These are phyloP conservation scores for Patella ulyssiponensis DNA, from an alignment of 2,888 invertebrate species.

Conservation along the genomic window DNA sequence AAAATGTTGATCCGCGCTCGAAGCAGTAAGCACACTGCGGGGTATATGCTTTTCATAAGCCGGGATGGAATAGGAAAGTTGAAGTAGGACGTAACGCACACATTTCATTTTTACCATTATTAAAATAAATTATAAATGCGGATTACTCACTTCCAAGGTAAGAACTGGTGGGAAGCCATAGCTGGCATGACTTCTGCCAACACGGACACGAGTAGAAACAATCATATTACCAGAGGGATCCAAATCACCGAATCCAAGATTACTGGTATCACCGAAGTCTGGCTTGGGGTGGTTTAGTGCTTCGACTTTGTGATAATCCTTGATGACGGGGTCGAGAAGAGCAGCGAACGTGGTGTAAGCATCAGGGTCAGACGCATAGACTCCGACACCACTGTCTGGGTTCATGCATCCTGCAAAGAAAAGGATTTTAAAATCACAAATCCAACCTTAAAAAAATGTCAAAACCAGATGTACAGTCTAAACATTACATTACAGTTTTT, in stretches of 20 bases:
- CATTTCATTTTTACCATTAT: no score
- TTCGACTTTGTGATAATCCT: conserved; percentile 53
- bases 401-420: conserved; percentile 41
- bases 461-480: no score
- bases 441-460: no score
- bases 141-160: conserved; percentile 73
- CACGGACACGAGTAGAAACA: conserved; percentile 72
- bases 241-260: conserved; percentile 84
- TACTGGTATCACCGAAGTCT: conserved; percentile 87
- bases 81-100: not conserved
- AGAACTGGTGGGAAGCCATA: conserved; percentile 80
- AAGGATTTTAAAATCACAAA: no score
- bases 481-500: no score
- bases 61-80: not conserved
- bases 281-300: conserved; percentile 86
- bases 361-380: conserved; percentile 97
- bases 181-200: conserved; percentile 62
- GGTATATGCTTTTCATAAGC: not conserved
- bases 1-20: not conserved
- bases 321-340: conserved; percentile 96
- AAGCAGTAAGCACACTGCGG: not conserved
- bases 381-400: conserved; percentile 75
- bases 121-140: no score
- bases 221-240: conserved; percentile 88
- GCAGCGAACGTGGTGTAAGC: conserved; percentile 92